phyloP scores from a whole-genome alignment of 2,888 invertebrate genomes.

The Physocephala rufipes region DNA sequence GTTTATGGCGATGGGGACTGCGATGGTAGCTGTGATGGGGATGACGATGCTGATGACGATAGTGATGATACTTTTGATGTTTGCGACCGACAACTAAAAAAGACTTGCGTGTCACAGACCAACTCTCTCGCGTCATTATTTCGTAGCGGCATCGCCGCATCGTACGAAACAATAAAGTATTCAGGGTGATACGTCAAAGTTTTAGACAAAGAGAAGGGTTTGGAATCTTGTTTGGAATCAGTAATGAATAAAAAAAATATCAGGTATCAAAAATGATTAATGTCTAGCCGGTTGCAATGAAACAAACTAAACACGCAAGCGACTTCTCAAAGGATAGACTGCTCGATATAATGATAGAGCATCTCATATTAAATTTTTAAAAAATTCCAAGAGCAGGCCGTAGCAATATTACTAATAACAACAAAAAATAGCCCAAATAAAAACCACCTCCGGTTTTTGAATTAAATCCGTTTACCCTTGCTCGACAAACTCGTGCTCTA shows the following conservation, averaged over 20 bases:
- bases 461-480: no score
- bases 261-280: conserved; percentile 3
- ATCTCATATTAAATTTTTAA: not conserved
- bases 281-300: not conserved
- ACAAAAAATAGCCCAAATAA: conserved; percentile 1
- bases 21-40: not conserved
- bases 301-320: not conserved
- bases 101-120: no score
- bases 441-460: no score
- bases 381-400: not conserved
- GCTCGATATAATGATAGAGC: no score
- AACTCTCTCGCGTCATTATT: conserved; percentile 1
- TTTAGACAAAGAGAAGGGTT: not conserved
- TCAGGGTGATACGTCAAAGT: not conserved
- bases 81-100: not conserved
- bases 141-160: not conserved
- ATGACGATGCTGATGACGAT: no score
- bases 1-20: not conserved
- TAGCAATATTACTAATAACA: not conserved
- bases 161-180: not conserved
- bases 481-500: no score
- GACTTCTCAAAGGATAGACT: not conserved
- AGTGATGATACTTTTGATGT: not conserved
- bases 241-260: not conserved
- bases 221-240: no score